These are phyloP conservation scores for Poeciliopsis retropinna DNA, from an alignment of 2,113 vertebrate species.

Conservation along the genomic window DNA sequence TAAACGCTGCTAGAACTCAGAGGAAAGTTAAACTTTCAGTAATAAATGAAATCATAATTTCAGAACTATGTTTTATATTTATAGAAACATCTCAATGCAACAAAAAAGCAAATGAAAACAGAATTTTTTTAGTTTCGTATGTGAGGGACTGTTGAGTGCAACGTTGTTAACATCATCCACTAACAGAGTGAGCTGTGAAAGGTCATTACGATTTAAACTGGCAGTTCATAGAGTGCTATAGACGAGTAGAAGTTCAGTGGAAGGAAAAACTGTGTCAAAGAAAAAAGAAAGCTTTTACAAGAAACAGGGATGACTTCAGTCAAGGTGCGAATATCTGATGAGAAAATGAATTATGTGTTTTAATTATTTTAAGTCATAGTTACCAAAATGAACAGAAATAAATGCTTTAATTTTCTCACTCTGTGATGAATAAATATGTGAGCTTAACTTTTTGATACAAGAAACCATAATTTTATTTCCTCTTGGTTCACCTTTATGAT, in stretches of 20 bases:
- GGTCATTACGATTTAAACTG: not conserved
- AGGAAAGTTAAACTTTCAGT: too few relatives aligned
- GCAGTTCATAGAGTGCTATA: not conserved
- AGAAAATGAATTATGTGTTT: not conserved
- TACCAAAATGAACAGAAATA: not conserved
- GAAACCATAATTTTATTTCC: not conserved
- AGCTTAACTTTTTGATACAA: not conserved
- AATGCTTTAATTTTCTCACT: too few relatives aligned
- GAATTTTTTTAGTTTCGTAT: not conserved
- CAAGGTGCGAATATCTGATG: not conserved
- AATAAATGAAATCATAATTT: too few relatives aligned
- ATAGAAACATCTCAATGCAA: not conserved
- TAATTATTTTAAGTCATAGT: not conserved
- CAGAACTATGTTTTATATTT: not conserved
- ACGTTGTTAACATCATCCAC: not conserved
- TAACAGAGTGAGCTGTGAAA: not conserved
- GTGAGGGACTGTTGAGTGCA: not conserved
- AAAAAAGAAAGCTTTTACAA: not conserved
- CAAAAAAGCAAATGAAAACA: not conserved
- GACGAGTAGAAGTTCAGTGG: not conserved
- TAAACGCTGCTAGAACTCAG: too few relatives aligned
- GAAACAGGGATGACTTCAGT: not conserved
- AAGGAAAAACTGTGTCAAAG: not conserved
- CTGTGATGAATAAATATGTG: not conserved
- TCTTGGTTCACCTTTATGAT: not conserved